phyloP scores from a whole-genome alignment of 2,888 invertebrate genomes.

The Leucania comma region DNA sequence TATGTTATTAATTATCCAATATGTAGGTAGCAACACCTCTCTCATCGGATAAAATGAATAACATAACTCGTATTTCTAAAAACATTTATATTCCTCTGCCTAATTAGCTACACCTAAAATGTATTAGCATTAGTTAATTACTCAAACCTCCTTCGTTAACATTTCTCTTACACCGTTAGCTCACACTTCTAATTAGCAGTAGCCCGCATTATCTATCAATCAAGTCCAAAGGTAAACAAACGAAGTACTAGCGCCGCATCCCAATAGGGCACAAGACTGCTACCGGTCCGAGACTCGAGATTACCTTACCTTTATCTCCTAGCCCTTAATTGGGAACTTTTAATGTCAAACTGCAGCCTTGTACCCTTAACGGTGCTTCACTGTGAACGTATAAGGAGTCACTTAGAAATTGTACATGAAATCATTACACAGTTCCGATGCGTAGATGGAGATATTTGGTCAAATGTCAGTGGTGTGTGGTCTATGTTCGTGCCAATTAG shows the following conservation, averaged over 20 bases:
- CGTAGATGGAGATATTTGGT: slow-evolving; percentile 57
- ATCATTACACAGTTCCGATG: slow-evolving; percentile 53
- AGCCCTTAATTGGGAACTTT: slow-evolving; percentile 73
- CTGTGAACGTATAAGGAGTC: slow-evolving; percentile 54
- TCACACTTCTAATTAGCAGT: slow-evolving; percentile 59
- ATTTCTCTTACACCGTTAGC: slow-evolving; percentile 54
- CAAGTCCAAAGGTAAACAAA: slow-evolving; percentile 63
- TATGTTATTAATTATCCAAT: background rate
- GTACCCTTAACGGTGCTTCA: slow-evolving; percentile 58
- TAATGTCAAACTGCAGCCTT: slow-evolving; percentile 68
- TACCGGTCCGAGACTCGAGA: slow-evolving; percentile 50
- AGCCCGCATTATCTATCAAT: slow-evolving; percentile 69
- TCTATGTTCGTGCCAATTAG: slow-evolving; percentile 38
- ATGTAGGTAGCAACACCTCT: no score
- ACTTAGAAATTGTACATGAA: slow-evolving; percentile 62
- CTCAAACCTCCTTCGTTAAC: slow-evolving; percentile 47
- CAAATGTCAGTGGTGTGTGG: slow-evolving; percentile 48
- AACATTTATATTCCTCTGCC: slow-evolving; percentile 1
- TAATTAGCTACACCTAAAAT: slow-evolving; percentile 15
- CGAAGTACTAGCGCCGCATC: slow-evolving; percentile 58
- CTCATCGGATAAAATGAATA: no score
- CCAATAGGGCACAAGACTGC: slow-evolving; percentile 66
- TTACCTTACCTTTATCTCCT: slow-evolving; percentile 66
- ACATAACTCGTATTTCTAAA: background rate
- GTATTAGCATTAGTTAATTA: slow-evolving; percentile 33